Conservation (phyloP, 2,797 vertebrate genomes). For the Pelodytes ibericus region DNA sequence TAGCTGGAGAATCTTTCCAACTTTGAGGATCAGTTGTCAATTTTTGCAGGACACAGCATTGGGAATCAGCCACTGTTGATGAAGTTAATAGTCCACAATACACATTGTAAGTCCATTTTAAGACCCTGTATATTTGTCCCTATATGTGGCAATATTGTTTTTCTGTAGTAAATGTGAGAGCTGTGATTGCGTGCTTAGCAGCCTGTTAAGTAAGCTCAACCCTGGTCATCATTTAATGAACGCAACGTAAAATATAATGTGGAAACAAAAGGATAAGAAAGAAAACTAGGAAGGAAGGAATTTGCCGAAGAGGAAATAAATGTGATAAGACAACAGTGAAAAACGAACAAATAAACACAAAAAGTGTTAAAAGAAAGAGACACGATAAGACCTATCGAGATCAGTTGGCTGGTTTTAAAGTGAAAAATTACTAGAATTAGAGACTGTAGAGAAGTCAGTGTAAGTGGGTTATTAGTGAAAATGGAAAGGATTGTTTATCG, state of each 20-base stretch:
- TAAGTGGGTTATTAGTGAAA: slow-evolving; percentile 35
- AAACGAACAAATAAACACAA: background rate
- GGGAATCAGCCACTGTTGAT: too few relatives aligned
- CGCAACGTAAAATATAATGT: background rate
- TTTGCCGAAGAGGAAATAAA: slow-evolving; percentile 15
- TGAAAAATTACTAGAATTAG: slow-evolving; percentile 19
- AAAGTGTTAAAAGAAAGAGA: slow-evolving; percentile 5
- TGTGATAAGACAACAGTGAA: slow-evolving; percentile 11
- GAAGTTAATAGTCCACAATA: too few relatives aligned
- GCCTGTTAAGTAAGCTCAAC: background rate
- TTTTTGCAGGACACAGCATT: too few relatives aligned
- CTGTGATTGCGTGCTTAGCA: background rate
- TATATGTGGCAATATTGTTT: background rate
- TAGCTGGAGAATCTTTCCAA: too few relatives aligned
- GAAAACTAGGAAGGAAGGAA: slow-evolving; percentile 1
- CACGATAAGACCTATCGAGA: background rate
- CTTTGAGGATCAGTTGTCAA: too few relatives aligned
- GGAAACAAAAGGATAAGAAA: background rate
- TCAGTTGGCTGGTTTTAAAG: slow-evolving; percentile 6
- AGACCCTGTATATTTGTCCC: too few relatives aligned
- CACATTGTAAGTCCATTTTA: too few relatives aligned
- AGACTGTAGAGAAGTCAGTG: slow-evolving; percentile 4
- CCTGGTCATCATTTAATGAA: background rate
- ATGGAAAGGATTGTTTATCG: slow-evolving; percentile 25
- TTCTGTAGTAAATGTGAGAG: background rate